phyloP scores from a whole-genome alignment of 1,140 invertebrate genomes.

The Eumaeus atala region DNA sequence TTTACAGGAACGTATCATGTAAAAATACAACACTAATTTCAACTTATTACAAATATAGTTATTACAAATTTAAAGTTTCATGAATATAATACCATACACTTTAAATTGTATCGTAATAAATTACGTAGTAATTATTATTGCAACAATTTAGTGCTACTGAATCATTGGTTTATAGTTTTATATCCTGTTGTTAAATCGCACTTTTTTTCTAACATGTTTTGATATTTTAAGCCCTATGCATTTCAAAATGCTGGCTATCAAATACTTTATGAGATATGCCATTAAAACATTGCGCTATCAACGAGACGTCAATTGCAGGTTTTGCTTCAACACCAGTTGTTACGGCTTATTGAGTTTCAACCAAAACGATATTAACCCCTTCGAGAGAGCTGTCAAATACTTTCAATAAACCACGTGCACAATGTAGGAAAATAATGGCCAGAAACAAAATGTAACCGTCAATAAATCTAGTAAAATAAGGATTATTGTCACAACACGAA shows the following conservation, averaged over 20 bases:
- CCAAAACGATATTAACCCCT: constrained; percentile 72
- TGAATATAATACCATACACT: too few relatives aligned
- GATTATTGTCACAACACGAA: constrained; percentile 60
- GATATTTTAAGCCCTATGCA: too few relatives aligned
- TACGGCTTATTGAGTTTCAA: constrained; percentile 70
- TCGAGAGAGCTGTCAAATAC: constrained; percentile 66
- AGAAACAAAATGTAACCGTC: constrained; percentile 53
- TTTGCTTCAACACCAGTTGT: constrained; percentile 68
- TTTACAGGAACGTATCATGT: too few relatives aligned
- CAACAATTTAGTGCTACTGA: too few relatives aligned
- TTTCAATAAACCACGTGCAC: constrained; percentile 58
- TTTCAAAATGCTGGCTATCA: constrained; percentile 9
- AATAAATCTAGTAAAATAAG: constrained; percentile 56
- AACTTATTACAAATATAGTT: too few relatives aligned
- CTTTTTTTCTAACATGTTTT: too few relatives aligned
- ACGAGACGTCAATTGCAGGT: constrained; percentile 66
- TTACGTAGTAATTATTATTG: too few relatives aligned
- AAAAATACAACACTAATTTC: too few relatives aligned
- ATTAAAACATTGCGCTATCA: constrained; percentile 51
- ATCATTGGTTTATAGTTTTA: too few relatives aligned
- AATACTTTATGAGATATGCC: constrained; percentile 18
- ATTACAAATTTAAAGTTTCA: too few relatives aligned
- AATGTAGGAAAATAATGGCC: constrained; percentile 40
- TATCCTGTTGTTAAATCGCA: too few relatives aligned
- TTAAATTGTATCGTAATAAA: too few relatives aligned